Conservation (phyloP, 2,888 invertebrate species). For the Mycalesis mineus region DNA sequence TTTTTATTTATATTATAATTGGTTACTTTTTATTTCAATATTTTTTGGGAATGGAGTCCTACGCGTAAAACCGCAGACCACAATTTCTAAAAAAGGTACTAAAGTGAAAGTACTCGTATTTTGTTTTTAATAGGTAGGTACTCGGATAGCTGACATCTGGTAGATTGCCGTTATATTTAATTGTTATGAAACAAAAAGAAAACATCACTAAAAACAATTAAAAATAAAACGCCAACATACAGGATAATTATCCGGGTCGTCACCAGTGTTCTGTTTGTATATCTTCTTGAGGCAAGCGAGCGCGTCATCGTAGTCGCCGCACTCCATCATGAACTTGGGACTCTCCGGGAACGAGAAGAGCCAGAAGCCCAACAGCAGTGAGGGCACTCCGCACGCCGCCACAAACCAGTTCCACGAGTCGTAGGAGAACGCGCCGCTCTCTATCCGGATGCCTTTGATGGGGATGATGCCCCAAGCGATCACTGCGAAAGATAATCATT, state of each 20-base stretch:
- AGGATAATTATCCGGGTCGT: slow-evolving; percentile 83
- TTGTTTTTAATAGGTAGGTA: too few species aligned
- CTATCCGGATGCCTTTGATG: slow-evolving; percentile 79
- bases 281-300: slow-evolving; percentile 82
- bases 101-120: too few species aligned
- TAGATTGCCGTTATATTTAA: too few species aligned
- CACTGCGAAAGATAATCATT: slow-evolving; percentile 66
- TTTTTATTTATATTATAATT: too few species aligned
- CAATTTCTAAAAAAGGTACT: too few species aligned
- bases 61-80: too few species aligned
- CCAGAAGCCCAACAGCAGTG: slow-evolving; percentile 83
- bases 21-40: too few species aligned
- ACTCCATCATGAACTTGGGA: slow-evolving; percentile 89
- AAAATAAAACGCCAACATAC: slow-evolving; percentile 62
- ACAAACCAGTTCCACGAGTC: slow-evolving; percentile 91
- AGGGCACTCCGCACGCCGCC: slow-evolving; percentile 84
- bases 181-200: too few species aligned
- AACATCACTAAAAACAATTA: too few species aligned
- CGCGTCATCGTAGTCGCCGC: slow-evolving; percentile 87
- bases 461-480: slow-evolving; percentile 90
- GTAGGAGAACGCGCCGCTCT: slow-evolving; percentile 80
- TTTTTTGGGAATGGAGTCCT: too few species aligned
- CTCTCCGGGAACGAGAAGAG: slow-evolving; percentile 87
- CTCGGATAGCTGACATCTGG: too few species aligned
- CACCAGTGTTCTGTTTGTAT: slow-evolving; percentile 85